Evolutionary conservation across 2,797 vertebrate genomes (phyloP).

Genomic region (Sebastes steindachneri): DNA sequence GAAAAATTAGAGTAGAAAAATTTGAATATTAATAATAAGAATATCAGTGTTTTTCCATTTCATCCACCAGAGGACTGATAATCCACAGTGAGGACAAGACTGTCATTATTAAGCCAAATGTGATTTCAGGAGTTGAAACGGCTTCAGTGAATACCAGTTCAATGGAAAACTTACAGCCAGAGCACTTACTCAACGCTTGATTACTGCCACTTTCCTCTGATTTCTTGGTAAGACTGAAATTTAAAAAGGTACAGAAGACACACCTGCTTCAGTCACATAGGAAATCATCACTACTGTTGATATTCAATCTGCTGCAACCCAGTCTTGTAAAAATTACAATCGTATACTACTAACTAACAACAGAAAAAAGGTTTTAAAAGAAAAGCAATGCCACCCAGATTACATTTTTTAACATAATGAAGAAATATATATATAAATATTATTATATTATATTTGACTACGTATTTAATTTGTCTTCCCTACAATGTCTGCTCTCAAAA

Average conservation of each 20-base stretch:
- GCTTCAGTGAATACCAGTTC: not conserved
- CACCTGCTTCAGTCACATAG: not conserved
- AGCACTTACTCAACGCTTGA: not conserved
- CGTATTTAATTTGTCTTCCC: not conserved
- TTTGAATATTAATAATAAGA: constrained; percentile 4
- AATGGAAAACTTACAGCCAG: not conserved
- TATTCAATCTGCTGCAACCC: not conserved
- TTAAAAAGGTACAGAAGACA: not conserved
- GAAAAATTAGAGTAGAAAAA: constrained; percentile 1
- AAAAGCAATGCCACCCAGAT: not conserved
- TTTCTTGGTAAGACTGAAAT: not conserved
- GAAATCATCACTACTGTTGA: not conserved
- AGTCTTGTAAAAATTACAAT: not conserved
- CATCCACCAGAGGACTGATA: not conserved
- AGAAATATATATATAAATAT: not conserved
- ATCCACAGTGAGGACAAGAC: not conserved
- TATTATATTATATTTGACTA: not conserved
- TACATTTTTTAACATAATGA: not conserved
- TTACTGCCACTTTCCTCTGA: not conserved
- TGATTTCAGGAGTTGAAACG: not conserved
- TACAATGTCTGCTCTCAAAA: not conserved
- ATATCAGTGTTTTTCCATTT: constrained; percentile 17
- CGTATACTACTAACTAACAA: not conserved
- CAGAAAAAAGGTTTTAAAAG: not conserved
- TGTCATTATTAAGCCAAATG: not conserved